A percentile compares a stretch with the other conserved stretches of the same genome.
These are phyloP conservation scores for Ganaspis brasiliensis DNA, from an alignment of 2,888 invertebrate species.

Conservation along the genomic window DNA sequence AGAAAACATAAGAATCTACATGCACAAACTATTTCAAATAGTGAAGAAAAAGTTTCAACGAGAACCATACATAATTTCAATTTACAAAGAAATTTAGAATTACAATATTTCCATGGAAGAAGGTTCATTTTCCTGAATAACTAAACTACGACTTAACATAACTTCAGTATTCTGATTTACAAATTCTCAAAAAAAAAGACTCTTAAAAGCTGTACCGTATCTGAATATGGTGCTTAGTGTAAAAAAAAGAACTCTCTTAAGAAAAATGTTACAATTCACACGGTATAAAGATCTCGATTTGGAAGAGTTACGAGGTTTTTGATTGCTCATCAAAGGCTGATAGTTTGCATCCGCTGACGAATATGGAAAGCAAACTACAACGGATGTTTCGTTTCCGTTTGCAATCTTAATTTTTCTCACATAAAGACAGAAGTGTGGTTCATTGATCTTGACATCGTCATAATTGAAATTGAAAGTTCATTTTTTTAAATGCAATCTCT, in stretches of 20 bases:
- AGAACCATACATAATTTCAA: too few species aligned
- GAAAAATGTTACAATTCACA: slow-evolving; percentile 24
- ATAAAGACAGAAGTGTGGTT: neutral
- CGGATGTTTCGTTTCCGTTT: slow-evolving; percentile 38
- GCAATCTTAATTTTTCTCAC: slow-evolving; percentile 31
- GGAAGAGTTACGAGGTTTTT: slow-evolving; percentile 38
- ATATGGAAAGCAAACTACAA: slow-evolving; percentile 17
- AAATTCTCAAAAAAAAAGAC: too few species aligned
- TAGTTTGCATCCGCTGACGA: slow-evolving; percentile 36
- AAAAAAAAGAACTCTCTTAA: neutral
- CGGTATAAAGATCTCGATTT: slow-evolving; percentile 25
- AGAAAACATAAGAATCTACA: too few species aligned
- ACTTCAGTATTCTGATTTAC: too few species aligned
- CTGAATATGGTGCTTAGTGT: neutral
- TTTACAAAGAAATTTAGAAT: too few species aligned
- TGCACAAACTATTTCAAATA: too few species aligned
- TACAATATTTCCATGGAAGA: too few species aligned
- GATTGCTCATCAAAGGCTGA: slow-evolving; percentile 37
- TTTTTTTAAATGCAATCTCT: too few species aligned
- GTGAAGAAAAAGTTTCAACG: too few species aligned
- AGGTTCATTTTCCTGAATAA: too few species aligned
- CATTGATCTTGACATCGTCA: slow-evolving; percentile 15
- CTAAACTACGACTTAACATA: too few species aligned
- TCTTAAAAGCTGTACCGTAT: neutral
- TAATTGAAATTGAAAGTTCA: neutral